Percentiles rank a stretch among this genome's conserved stretches.
phyloP scores from a whole-genome alignment of 2,113 vertebrate species.

The Gnathonemus longibarbis region DNA sequence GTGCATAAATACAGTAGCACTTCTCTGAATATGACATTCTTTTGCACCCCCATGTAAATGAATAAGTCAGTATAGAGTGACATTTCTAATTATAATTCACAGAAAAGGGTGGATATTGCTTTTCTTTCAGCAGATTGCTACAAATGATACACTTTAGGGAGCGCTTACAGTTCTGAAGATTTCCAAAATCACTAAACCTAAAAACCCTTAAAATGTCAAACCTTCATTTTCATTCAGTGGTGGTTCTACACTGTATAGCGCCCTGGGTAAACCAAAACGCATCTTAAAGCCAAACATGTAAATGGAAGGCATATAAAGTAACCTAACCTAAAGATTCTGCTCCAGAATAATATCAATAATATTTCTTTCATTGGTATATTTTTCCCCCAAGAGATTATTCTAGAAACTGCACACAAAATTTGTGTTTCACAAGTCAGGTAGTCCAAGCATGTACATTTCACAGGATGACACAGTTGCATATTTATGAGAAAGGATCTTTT shows the following conservation, averaged over 20 bases:
- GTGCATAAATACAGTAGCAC: neutral
- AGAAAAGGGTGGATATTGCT: neutral
- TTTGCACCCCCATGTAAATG: neutral
- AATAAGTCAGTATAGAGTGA: neutral
- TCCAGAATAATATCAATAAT: neutral
- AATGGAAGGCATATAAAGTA: neutral
- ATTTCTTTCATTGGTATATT: neutral
- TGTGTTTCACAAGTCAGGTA: neutral
- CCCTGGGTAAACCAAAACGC: neutral
- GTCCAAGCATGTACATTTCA: neutral
- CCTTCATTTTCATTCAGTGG: neutral
- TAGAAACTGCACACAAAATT: neutral
- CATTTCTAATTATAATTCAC: neutral
- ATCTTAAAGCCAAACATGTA: neutral
- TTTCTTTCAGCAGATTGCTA: neutral
- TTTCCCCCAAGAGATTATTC: neutral
- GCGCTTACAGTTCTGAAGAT: neutral
- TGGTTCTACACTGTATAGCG: neutral
- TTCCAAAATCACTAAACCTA: neutral
- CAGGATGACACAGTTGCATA: neutral
- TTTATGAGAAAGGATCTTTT: neutral
- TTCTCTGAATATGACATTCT: neutral
- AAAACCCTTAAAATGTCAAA: neutral
- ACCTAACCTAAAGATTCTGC: conserved; percentile 2
- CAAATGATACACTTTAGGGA: neutral